These are phyloP conservation scores for Autographa pulchrina DNA, from an alignment of 2,888 invertebrate genomes.

Conservation along the genomic window DNA sequence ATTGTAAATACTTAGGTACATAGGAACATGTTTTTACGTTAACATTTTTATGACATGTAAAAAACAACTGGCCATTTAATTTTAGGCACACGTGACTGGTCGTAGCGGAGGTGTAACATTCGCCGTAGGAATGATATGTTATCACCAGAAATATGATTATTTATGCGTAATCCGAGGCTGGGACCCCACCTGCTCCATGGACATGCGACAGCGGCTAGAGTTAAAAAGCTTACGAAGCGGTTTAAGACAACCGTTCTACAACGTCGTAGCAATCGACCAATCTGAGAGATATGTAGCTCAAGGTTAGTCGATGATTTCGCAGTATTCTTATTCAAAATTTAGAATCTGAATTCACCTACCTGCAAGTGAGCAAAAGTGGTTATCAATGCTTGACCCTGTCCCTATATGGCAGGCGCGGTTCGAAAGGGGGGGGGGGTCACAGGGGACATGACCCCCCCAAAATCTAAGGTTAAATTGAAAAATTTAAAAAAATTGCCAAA, in stretches of 20 bases:
- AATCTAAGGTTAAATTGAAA: no score
- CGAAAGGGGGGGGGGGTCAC: no score
- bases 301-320: slow-evolving; percentile 78
- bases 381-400: no score
- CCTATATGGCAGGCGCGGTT: no score
- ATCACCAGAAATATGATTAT: slow-evolving; percentile 90
- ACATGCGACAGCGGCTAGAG: slow-evolving; percentile 89
- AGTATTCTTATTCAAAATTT: neutral
- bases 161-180: slow-evolving; percentile 92
- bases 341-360: neutral
- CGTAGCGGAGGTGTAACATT: slow-evolving; percentile 79
- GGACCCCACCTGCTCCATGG: slow-evolving; percentile 89
- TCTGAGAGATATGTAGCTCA: slow-evolving; percentile 92
- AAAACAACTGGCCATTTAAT: neutral
- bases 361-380: no score
- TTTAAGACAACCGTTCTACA: slow-evolving; percentile 92
- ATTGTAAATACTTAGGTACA: no score
- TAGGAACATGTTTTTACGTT: no score
- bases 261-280: slow-evolving; percentile 91
- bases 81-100: slow-evolving; percentile 39
- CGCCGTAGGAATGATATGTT: slow-evolving; percentile 93
- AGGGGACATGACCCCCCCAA: no score
- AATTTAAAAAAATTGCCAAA: no score
- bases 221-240: slow-evolving; percentile 81
- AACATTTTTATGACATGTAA: neutral